Base-by-base conservation (phyloP, 2,113 vertebrate species). In the Bombycilla garrulus region DNA sequence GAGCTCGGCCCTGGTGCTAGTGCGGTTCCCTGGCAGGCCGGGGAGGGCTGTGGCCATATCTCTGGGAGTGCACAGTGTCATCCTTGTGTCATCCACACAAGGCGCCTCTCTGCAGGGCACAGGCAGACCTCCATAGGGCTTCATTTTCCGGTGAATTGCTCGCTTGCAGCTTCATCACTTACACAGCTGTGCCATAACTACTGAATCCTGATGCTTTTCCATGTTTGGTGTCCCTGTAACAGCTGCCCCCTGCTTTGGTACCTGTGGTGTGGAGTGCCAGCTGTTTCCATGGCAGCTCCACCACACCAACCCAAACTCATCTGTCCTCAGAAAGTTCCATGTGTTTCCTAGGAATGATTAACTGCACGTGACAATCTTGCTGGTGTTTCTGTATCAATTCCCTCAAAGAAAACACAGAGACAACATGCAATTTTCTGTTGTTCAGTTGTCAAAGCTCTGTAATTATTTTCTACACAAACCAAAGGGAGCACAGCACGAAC, bases 21-120 rank as follows among this genome's bases (percentile, higher is more conserved):
- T 11, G 9, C 6, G 11, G n/a, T 56, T 6, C 5, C 7, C 1
- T 10, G 29, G 4, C 33, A 13, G 45, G 24, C 19, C 6, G 21
- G 19, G 33, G 24, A 0, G 1, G 2, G 38, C 77, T 28, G 38
- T 11, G 9, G 15, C 45, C 44, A 40, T 2, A 0, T 3, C 4
- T 5, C 0, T 1, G 1, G 3, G 18, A 31, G 77, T 6, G 33
- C 23, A 28, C 20, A 26, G n/a, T 3, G 38, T 38, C 38, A 38
- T 38, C 38, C 38, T 38, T 38, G 38, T 38, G 38, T 38, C 33
- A 24, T 2, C 40, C 38, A 12, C 51, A 12, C 31, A 5, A 15
- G 28, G 31, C 47, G 20, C 11, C 8, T 15, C 67, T 17, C 35
- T 16, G 12, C 2, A 11, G 2, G 33, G 35, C 29, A 17, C 19